phyloP scores from a whole-genome alignment of 2,797 vertebrate genomes.

The Oryzias dopingdopingensis region DNA sequence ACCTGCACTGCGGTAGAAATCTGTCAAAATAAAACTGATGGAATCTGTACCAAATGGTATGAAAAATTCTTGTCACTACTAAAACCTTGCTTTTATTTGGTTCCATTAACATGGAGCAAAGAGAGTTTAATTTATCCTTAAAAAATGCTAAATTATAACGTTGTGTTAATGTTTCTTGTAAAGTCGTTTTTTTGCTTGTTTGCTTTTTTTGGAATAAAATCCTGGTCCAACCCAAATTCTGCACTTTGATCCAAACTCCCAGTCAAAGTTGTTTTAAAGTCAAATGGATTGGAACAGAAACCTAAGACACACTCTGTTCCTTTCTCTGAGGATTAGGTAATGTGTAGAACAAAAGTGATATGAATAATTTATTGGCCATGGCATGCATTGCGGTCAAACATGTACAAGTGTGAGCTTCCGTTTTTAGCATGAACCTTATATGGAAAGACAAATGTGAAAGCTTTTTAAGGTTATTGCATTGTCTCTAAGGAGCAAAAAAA shows the following conservation, averaged over 20 bases:
- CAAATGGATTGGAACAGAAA: slow-evolving; percentile 79
- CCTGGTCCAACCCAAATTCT: slow-evolving; percentile 21
- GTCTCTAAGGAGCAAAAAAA: neutral
- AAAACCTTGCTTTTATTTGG: slow-evolving; percentile 33
- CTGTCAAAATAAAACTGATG: slow-evolving; percentile 37
- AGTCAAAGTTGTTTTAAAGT: slow-evolving; percentile 82
- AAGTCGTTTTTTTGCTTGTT: slow-evolving; percentile 38
- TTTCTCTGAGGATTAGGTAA: slow-evolving; percentile 70
- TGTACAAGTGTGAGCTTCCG: slow-evolving; percentile 68
- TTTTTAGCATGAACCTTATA: slow-evolving; percentile 45
- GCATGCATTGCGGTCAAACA: slow-evolving; percentile 62
- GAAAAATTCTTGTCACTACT: slow-evolving; percentile 18
- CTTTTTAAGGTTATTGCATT: slow-evolving; percentile 15
- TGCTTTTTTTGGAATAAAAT: slow-evolving; percentile 57
- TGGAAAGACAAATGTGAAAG: slow-evolving; percentile 14
- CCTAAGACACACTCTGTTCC: slow-evolving; percentile 64
- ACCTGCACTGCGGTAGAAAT: slow-evolving; percentile 11
- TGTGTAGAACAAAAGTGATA: slow-evolving; percentile 77
- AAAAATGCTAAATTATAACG: slow-evolving; percentile 56
- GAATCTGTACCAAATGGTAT: slow-evolving; percentile 17
- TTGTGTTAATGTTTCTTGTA: slow-evolving; percentile 42
- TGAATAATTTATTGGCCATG: slow-evolving; percentile 77
- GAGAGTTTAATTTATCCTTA: slow-evolving; percentile 58
- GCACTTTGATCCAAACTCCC: neutral
- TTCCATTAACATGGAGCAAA: slow-evolving; percentile 33